These are phyloP conservation scores for Campoletis sonorensis DNA, from an alignment of 1,140 invertebrate species.

Conservation along the genomic window DNA sequence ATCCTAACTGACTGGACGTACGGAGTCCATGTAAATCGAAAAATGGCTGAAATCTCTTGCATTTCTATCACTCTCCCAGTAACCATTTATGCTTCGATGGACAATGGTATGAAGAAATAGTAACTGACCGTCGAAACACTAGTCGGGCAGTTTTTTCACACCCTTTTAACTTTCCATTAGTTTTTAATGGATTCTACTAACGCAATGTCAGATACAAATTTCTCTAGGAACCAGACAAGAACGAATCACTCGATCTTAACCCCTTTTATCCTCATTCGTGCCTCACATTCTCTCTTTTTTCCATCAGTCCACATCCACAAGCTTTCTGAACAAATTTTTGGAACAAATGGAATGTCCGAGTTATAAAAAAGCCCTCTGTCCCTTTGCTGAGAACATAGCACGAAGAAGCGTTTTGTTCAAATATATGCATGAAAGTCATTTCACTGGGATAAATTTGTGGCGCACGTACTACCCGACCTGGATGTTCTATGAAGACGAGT, in stretches of 20 bases:
- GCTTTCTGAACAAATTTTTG: not conserved
- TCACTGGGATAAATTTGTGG: slow-evolving; percentile 7
- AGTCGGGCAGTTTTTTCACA: not conserved
- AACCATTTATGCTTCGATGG: slow-evolving; percentile 30
- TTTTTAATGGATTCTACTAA: not conserved
- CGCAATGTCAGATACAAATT: not conserved
- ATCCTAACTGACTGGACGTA: slow-evolving; percentile 35
- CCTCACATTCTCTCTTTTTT: not conserved
- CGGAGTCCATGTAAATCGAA: not conserved
- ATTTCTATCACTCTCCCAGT: slow-evolving; percentile 21
- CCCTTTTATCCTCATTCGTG: not conserved
- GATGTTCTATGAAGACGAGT: slow-evolving; percentile 56
- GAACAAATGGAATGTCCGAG: not conserved
- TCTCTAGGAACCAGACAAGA: not conserved
- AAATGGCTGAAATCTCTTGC: not conserved
- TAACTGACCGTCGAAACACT: not conserved
- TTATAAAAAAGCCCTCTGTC: slow-evolving; percentile 1
- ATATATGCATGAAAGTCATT: slow-evolving; percentile 20
- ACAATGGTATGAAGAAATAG: not conserved
- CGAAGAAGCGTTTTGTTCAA: not conserved
- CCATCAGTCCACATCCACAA: not conserved
- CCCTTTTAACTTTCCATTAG: not conserved
- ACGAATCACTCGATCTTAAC: not conserved
- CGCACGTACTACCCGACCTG: slow-evolving; percentile 21
- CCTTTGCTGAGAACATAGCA: not conserved